phyloP scores from a whole-genome alignment of 2,113 vertebrate genomes.

The Bos indicus region DNA sequence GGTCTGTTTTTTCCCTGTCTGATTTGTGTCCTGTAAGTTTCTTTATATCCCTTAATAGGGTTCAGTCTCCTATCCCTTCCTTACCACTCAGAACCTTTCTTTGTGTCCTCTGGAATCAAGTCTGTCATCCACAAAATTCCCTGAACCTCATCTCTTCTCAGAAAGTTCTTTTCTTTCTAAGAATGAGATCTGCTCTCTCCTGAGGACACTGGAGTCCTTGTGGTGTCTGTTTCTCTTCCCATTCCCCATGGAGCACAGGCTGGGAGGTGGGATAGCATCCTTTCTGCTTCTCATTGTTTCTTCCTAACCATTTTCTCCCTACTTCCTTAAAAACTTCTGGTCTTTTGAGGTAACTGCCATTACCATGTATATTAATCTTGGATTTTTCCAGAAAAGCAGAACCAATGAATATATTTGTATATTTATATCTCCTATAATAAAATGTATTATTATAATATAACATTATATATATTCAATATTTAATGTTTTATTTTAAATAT shows the following conservation, averaged over 20 bases:
- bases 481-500: background rate
- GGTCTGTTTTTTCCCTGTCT: background rate
- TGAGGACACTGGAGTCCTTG: background rate
- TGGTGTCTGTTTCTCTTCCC: background rate
- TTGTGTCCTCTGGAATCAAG: background rate
- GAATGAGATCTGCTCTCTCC: background rate
- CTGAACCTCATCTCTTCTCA: background rate
- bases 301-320: background rate
- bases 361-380: background rate
- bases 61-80: background rate
- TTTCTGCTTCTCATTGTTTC: background rate
- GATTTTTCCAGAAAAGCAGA: background rate
- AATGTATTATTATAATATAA: background rate
- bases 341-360: background rate
- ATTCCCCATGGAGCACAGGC: background rate
- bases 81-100: background rate
- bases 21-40: background rate
- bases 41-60: background rate
- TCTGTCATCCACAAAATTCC: background rate
- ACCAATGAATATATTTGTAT: background rate
- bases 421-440: background rate
- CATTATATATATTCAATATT: background rate
- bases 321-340: background rate
- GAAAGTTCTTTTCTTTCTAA: background rate
- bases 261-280: background rate